Conservation (phyloP, 2,113 vertebrate species). For the Sylvilagus bachmani region DNA sequence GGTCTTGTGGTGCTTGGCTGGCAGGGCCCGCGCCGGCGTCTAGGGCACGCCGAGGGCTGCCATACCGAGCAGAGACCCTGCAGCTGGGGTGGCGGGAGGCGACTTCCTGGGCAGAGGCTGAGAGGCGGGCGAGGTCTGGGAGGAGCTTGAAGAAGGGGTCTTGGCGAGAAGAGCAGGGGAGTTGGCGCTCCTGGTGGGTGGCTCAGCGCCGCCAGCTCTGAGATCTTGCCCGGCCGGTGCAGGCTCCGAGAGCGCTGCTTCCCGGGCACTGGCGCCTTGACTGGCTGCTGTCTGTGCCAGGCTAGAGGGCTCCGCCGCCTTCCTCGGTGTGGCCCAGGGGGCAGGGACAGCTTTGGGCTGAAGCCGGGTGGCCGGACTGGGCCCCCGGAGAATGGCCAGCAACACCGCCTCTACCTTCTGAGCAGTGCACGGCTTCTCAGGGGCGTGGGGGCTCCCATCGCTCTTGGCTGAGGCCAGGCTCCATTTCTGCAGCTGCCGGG, state of each 20-base stretch:
- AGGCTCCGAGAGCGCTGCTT: constrained; percentile 96
- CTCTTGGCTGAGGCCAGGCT: accelerated
- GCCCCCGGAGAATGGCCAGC: constrained; percentile 94
- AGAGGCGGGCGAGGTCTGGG: too few species aligned
- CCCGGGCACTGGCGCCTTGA: constrained; percentile 85
- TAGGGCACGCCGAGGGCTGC: too few species aligned
- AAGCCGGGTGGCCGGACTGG: constrained; percentile 87
- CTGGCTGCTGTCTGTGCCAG: constrained; percentile 85
- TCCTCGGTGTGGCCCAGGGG: constrained; percentile 88
- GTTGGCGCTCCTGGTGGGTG: constrained; percentile 74
- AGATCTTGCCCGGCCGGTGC: constrained; percentile 91
- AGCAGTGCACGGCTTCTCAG: constrained; percentile 86
- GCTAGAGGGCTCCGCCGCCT: constrained; percentile 63
- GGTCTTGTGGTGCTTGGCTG: constrained; percentile 91
- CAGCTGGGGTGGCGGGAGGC: too few species aligned
- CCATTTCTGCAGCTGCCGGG: constrained; percentile 62
- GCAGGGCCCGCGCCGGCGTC: constrained; percentile 82
- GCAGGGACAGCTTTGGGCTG: constrained; percentile 88
- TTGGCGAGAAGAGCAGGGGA: constrained; percentile 67
- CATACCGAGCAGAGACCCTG: too few species aligned
- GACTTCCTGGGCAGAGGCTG: too few species aligned
- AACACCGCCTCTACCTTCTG: constrained; percentile 90
- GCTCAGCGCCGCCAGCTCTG: constrained; percentile 88
- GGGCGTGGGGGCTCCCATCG: not conserved
- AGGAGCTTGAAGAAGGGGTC: too few species aligned